Conservation (phyloP, 2,797 vertebrate species). For the Morus bassanus region DNA sequence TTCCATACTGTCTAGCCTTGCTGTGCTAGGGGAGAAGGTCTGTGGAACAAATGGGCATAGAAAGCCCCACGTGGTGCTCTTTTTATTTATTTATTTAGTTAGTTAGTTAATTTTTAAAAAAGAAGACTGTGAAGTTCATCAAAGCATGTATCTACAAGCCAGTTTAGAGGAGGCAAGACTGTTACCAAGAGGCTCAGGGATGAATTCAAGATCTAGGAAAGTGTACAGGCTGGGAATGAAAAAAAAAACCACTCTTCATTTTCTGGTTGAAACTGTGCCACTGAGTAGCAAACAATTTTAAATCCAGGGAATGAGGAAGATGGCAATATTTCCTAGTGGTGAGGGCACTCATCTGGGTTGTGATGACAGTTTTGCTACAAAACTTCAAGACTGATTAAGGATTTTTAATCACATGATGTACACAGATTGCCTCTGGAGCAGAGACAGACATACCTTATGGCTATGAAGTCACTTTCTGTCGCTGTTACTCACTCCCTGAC, state of each 20-base stretch:
- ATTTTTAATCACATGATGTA: neutral
- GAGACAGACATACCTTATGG: neutral
- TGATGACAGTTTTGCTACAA: slow-evolving; percentile 1
- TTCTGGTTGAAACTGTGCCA: neutral
- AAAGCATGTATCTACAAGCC: neutral
- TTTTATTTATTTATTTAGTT: neutral
- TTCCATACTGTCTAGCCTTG: neutral
- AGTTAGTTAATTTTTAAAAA: too few species aligned
- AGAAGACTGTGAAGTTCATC: neutral
- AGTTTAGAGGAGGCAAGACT: neutral
- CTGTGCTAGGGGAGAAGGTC: neutral
- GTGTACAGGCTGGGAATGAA: neutral
- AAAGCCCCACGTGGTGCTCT: neutral
- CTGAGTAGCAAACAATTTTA: neutral
- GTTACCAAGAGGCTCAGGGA: neutral
- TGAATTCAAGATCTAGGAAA: neutral
- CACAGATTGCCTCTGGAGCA: neutral
- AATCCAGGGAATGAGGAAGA: neutral
- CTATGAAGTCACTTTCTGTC: slow-evolving; percentile 2
- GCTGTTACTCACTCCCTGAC: neutral
- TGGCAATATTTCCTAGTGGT: neutral
- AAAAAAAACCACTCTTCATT: neutral
- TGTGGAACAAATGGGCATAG: neutral
- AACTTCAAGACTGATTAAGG: slow-evolving; percentile 17
- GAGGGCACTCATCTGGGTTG: neutral